Evolutionary conservation across 2,797 vertebrate genomes (phyloP).

Genomic region (Haliaeetus vocifer): DNA sequence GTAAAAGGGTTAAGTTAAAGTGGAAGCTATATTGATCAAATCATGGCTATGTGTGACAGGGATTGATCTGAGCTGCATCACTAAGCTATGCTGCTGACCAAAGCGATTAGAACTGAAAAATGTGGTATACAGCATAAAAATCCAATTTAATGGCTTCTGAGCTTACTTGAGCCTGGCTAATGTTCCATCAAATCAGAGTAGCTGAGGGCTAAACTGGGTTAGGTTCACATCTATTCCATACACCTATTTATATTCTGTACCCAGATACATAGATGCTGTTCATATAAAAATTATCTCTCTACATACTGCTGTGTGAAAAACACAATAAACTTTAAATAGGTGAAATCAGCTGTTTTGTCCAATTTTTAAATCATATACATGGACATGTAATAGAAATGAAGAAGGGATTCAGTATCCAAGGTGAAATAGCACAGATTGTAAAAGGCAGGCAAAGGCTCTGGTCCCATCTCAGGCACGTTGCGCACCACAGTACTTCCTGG

Average conservation of each 20-base stretch:
- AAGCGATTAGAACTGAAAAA: constrained; percentile 45
- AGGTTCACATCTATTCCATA: constrained; percentile 3
- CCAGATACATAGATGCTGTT: background rate
- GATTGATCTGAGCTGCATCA: constrained; percentile 49
- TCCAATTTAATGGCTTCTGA: constrained; percentile 41
- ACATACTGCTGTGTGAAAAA: background rate
- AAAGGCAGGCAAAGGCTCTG: background rate
- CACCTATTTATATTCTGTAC: background rate
- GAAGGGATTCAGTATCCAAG: background rate
- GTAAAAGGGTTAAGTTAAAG: constrained; percentile 62
- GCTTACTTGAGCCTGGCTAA: constrained; percentile 34
- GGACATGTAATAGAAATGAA: background rate
- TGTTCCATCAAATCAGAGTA: constrained; percentile 51
- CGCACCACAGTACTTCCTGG: background rate
- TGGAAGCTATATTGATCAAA: constrained; percentile 54
- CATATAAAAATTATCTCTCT: background rate
- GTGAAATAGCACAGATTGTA: background rate
- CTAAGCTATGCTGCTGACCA: constrained; percentile 51
- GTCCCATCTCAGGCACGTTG: background rate
- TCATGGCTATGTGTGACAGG: constrained; percentile 15
- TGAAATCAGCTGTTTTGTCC: background rate
- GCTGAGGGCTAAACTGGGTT: constrained; percentile 20
- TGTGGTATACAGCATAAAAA: constrained; percentile 45
- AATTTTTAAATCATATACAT: background rate
- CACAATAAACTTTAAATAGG: background rate